Base-by-base conservation (phyloP, 2,113 vertebrate species). In the Corydoras sp. region DNA sequence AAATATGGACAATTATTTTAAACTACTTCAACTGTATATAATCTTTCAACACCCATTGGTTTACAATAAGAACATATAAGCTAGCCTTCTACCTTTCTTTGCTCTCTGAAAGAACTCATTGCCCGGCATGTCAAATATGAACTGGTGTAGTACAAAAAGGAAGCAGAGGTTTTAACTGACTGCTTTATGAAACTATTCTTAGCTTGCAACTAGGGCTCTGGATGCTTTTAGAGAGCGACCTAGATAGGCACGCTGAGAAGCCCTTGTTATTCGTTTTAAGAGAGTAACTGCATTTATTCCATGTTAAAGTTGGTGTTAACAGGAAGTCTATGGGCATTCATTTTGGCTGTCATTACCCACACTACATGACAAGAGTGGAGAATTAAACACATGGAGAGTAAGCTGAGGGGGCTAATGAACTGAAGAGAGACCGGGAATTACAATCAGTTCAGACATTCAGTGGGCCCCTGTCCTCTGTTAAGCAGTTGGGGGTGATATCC, bases 201-300 rank as follows among this genome's bases (percentile, higher is more conserved):
- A 88, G 87, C 82, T 43, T 81, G 65, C 18, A 24, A 24, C 18
- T 24, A 24, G 18, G 18, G 18, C 18, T 24, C 18, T 24, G 18
- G 18, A 84, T 82, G 79, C 71, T 77, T 88, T 88, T 84, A 85
- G 80, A 86, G 82, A 81, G 76, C 84, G 85, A 87, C 87, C 87
- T 88, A 89, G 75, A 88, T 87, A 85, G 83, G 86, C 83, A 82
- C 18, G 18, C 18, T 83, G 67, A 74, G 58, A 67, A 83, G 77
- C 82, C 77, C 81, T 82, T 71, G 79, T 77, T 82, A 76, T 81
- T 82, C 78, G 79, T 62, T 83, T 80, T 81, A 77, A 79, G 81
- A 11, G 55, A 70, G 59, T 61, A 56, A 53, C 56, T 9, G 58
- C 71, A 48, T 56, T 64, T 65, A 29, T 43, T 43, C 35, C 35